Evolutionary conservation across 2,797 vertebrate genomes (phyloP), one percentile per base, ranked within the genome.

Genomic region (Sternarchorhynchus goeldii): DNA sequence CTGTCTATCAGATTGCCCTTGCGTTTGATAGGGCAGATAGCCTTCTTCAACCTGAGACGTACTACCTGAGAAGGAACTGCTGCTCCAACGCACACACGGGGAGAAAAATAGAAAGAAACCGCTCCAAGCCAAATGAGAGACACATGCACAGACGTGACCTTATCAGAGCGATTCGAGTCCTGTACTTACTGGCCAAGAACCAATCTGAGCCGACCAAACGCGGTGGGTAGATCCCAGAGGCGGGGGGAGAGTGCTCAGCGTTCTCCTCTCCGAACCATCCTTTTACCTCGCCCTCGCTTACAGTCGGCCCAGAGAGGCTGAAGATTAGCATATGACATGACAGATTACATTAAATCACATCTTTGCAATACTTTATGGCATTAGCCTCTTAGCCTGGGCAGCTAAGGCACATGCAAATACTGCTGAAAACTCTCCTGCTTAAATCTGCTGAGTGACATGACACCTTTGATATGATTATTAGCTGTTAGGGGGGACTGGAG

Each of bases 281-380:
- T 29, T 18, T 64, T 75, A 66, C 45, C 31, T 84, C 82, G 86
- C 68, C 60, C 7, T 2, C 58, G 55, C 34, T 77, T 94, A 94
- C 93, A 94, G 93, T 94, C 94, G 81, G 95, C 93, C 93, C 91
- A 92, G 94, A 95, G 95, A 94, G 94, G 93, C 91, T 94, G 94
- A 94, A 98, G 95, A 99, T 99, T 98, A 97, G 96, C 97, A 98
- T 98, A 97, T 97, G 95, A 97, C 96, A 98, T 95, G 96, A 97
- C 96, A 97, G 95, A 97, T 97, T 97, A 98, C 96, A 97, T 98
- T 97, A 97, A 97, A 95, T 96, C 96, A 95, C 93, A 95, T 96
- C 94, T 95, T 95, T 89, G 90, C 91, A 85, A 91, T 93, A 92
- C 95, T 97, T 97, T 96, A 96, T 95, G 95, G 95, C 95, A 96